These are phyloP conservation scores for Onychomys torridus DNA, from an alignment of 2,797 vertebrate genomes.

Conservation along the genomic window DNA sequence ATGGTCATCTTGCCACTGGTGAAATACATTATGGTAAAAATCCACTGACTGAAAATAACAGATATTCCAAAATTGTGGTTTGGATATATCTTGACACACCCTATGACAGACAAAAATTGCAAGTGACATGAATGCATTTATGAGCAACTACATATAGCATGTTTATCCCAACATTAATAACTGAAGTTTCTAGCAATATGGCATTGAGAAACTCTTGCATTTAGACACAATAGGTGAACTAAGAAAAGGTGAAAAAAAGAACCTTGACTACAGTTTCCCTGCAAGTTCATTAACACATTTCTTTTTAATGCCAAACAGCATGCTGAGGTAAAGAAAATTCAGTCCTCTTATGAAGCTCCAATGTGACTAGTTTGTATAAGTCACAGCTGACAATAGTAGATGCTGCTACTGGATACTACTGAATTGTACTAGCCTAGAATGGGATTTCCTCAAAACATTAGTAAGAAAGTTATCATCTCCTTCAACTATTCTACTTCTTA, in stretches of 20 bases:
- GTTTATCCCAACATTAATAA: background rate
- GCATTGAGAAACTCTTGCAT: background rate
- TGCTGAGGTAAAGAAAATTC: background rate
- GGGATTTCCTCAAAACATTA: background rate
- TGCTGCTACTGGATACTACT: background rate
- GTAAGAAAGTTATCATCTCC: background rate
- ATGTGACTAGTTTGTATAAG: background rate
- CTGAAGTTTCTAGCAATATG: background rate
- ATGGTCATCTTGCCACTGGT: background rate
- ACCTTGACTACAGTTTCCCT: background rate
- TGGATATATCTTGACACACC: background rate
- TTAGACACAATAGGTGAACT: background rate
- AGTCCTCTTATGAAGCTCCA: background rate
- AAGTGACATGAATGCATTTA: background rate
- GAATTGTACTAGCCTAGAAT: background rate
- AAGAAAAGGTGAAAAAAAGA: background rate
- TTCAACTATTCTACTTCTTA: background rate
- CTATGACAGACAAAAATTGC: background rate
- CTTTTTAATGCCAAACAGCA: background rate
- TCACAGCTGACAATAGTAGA: background rate
- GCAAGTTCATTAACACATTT: background rate
- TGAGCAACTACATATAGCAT: background rate
- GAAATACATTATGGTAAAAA: background rate
- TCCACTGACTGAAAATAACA: background rate
- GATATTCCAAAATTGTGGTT: too few species aligned